Percentiles rank a stretch among this genome's conserved stretches.
These are phyloP conservation scores for Rhizoglyphus robini DNA, from an alignment of 1,140 invertebrate species.

Conservation along the genomic window DNA sequence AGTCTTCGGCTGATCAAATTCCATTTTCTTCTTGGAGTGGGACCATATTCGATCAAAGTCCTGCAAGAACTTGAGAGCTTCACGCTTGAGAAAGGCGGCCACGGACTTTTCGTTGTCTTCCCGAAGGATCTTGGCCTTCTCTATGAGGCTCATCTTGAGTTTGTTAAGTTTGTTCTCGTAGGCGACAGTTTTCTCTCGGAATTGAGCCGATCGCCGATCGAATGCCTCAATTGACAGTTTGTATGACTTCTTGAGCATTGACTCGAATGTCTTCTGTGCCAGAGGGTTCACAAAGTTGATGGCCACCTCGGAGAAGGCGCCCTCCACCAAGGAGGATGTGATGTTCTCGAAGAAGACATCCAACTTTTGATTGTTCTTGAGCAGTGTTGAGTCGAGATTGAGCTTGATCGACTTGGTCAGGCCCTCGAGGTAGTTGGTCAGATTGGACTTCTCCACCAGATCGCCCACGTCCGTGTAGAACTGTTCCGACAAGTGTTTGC, in stretches of 20 bases:
- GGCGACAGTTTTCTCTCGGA: neutral
- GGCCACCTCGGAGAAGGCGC: neutral
- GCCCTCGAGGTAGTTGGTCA: neutral
- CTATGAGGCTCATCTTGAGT: neutral
- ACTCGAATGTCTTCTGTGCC: neutral
- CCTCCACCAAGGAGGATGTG: neutral
- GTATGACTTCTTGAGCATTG: neutral
- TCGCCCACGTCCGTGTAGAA: neutral
- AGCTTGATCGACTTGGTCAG: neutral
- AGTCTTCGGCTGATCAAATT: no score
- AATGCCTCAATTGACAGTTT: neutral
- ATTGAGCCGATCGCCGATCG: neutral
- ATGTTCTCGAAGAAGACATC: constrained; percentile 6
- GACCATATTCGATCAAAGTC: no score
- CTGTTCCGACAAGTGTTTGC: neutral
- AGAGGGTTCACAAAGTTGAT: neutral
- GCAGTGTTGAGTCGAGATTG: neutral
- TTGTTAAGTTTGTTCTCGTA: neutral
- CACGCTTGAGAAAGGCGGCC: neutral
- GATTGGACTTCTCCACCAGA: neutral
- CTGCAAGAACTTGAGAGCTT: no score
- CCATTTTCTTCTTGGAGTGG: no score
- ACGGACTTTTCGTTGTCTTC: neutral
- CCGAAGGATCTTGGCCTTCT: neutral
- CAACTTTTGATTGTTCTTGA: neutral